Evolutionary conservation across 2,888 invertebrate species (phyloP).

Genomic region (Sesia bembeciformis): DNA sequence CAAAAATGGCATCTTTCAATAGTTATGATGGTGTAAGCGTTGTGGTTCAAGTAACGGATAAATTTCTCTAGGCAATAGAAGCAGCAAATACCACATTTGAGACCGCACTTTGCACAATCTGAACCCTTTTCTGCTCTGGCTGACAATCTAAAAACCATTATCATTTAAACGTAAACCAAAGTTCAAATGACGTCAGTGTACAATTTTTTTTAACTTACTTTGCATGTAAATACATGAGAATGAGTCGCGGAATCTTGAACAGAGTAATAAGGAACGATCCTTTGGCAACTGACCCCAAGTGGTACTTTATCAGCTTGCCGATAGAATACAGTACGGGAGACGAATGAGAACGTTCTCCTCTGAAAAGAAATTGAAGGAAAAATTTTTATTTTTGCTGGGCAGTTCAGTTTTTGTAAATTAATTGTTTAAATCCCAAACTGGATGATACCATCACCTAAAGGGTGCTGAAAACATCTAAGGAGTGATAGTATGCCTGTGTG

Average conservation of each 20-base stretch:
- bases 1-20: slow-evolving; percentile 94
- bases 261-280: slow-evolving; percentile 95
- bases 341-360: slow-evolving; percentile 78
- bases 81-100: slow-evolving; percentile 91
- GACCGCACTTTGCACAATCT: slow-evolving; percentile 82
- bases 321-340: slow-evolving; percentile 82
- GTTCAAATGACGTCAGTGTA: no score
- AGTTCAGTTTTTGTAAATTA: neutral
- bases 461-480: no score
- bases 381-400: neutral
- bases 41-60: slow-evolving; percentile 93
- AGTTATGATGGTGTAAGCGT: slow-evolving; percentile 95
- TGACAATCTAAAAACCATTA: slow-evolving; percentile 70
- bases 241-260: slow-evolving; percentile 91
- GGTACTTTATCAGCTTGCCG: slow-evolving; percentile 87
- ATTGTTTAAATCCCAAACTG: no score
- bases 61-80: slow-evolving; percentile 94
- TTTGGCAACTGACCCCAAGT: slow-evolving; percentile 95
- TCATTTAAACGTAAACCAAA: neutral
- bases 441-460: no score
- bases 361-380: slow-evolving; percentile 29
- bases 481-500: no score
- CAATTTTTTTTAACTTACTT: slow-evolving; percentile 79
- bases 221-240: slow-evolving; percentile 90
- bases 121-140: slow-evolving; percentile 81